A percentile compares a stretch with the other conserved stretches of the same genome.
These are phyloP conservation scores for Champsocephalus esox DNA, from an alignment of 2,797 vertebrate genomes.

Conservation along the genomic window DNA sequence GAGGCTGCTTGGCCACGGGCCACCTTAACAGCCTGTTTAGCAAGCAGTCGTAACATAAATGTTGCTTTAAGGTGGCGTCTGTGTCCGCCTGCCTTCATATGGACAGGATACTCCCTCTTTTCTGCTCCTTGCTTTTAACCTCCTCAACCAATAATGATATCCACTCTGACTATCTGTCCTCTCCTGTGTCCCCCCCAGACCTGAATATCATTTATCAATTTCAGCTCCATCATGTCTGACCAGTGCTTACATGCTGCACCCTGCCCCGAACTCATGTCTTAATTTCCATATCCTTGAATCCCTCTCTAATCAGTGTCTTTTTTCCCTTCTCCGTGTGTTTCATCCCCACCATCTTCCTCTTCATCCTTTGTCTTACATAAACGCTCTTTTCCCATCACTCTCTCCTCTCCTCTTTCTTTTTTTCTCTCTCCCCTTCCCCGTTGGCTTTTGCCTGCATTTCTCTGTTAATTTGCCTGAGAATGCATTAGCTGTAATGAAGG, in stretches of 20 bases:
- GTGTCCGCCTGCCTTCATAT: conserved; percentile 35
- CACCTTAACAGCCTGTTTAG: conserved; percentile 54
- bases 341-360: conserved; percentile 39
- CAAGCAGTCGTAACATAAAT: conserved; percentile 40
- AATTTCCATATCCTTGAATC: conserved; percentile 66
- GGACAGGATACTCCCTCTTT: conserved; percentile 28
- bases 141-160: conserved; percentile 74
- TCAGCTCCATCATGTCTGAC: conserved; percentile 69
- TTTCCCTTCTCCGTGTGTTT: conserved; percentile 22
- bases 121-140: conserved; percentile 50
- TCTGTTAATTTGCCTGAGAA: conserved; percentile 92
- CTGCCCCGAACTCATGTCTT: conserved; percentile 47
- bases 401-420: conserved; percentile 51
- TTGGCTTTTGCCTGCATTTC: conserved; percentile 82
- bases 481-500: conserved; percentile 93
- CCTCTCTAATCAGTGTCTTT: conserved; percentile 61
- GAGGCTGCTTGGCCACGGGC: conserved; percentile 57
- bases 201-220: conserved; percentile 73
- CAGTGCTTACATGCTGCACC: conserved; percentile 58
- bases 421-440: conserved; percentile 62
- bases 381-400: conserved; percentile 58
- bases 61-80: conserved; percentile 48
- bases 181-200: conserved; percentile 43
- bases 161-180: conserved; percentile 48
- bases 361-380: conserved; percentile 69